A percentile compares a stretch with the other conserved stretches of the same genome.
phyloP scores from a whole-genome alignment of 2,888 invertebrate species.

The Sminthurinus aureus region DNA sequence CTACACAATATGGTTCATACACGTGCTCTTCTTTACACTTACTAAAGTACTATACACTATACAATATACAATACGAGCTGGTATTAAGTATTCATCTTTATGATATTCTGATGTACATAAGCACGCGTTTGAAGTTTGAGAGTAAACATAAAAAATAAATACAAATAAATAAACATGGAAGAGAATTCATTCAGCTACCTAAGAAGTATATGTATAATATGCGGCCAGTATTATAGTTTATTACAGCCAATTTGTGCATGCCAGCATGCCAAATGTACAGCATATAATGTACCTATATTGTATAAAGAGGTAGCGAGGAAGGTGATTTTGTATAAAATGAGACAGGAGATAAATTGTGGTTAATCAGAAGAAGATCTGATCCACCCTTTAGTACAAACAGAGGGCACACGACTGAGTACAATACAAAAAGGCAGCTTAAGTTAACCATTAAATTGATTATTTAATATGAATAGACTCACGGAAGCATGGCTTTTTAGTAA shows the following conservation, averaged over 20 bases:
- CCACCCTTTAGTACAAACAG: conserved; percentile 47
- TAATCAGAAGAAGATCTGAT: conserved; percentile 44
- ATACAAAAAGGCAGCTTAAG: neutral
- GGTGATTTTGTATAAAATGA: conserved; percentile 10
- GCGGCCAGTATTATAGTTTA: neutral
- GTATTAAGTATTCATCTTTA: no score
- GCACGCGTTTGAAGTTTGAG: neutral
- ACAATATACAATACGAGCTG: no score
- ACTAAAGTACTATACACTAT: no score
- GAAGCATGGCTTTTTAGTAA: neutral
- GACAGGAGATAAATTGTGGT: conserved; percentile 40
- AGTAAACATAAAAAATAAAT: neutral
- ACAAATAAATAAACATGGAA: neutral
- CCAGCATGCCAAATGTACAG: no score
- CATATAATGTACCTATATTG: neutral
- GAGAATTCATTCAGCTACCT: neutral
- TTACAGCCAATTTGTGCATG: neutral
- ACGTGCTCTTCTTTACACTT: no score
- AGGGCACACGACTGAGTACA: conserved; percentile 32
- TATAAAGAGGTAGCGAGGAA: neutral
- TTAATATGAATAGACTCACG: conserved; percentile 25
- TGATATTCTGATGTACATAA: neutral
- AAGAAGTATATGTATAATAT: neutral
- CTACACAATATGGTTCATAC: no score
- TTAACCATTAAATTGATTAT: conserved; percentile 47